Evolutionary conservation across 1,140 invertebrate species (phyloP).

Genomic region (Drosophila persimilis): DNA sequence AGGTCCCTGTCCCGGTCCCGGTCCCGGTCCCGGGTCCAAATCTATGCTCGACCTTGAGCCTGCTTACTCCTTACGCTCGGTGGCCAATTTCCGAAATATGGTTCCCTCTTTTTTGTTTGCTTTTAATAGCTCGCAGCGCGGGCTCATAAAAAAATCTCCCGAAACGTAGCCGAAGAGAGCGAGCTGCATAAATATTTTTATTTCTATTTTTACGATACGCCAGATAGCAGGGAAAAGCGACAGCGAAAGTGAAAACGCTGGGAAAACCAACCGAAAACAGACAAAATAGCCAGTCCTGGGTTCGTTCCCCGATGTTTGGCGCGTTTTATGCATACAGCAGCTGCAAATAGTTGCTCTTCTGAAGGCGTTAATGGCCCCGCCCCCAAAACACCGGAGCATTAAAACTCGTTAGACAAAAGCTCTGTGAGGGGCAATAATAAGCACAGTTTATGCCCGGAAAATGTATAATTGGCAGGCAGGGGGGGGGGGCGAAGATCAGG

Average conservation of each 20-base stretch:
- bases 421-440: conserved; percentile 43
- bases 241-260: conserved; percentile 12
- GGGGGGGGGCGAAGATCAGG: background rate
- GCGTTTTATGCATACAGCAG: conserved; percentile 46
- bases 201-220: conserved; percentile 73
- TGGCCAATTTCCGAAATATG: conserved; percentile 63
- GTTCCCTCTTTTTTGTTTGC: conserved; percentile 27
- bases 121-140: conserved; percentile 67
- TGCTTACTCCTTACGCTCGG: conserved; percentile 31
- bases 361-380: conserved; percentile 60
- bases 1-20: conserved; percentile 29
- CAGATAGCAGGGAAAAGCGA: conserved; percentile 42
- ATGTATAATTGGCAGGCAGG: conserved; percentile 43
- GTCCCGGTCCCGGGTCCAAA: conserved; percentile 3
- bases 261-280: conserved; percentile 25
- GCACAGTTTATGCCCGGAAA: conserved; percentile 51
- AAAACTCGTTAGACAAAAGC: conserved; percentile 31
- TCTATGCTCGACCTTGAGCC: conserved; percentile 47
- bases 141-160: conserved; percentile 53
- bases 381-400: conserved; percentile 38
- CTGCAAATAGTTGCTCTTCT: conserved; percentile 60
- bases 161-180: conserved; percentile 27
- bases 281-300: conserved; percentile 7
- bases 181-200: conserved; percentile 78
- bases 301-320: conserved; percentile 45